Evolutionary conservation across 2,888 invertebrate genomes (phyloP).

Genomic region (Dysmachus trigonus): DNA sequence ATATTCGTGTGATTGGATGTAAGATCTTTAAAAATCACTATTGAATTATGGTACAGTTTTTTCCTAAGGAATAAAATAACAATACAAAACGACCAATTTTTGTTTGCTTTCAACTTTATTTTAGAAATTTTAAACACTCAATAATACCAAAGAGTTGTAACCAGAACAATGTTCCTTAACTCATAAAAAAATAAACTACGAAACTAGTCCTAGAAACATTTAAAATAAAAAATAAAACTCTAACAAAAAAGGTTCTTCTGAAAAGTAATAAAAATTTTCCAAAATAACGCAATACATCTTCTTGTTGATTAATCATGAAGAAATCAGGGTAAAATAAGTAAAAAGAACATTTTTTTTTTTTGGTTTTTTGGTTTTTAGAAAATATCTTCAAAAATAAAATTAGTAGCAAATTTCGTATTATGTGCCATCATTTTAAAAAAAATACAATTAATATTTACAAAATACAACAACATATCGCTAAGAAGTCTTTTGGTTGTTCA

Average conservation of each 20-base stretch:
- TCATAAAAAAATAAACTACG: background rate
- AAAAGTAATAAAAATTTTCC: conserved; percentile 3
- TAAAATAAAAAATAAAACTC: background rate
- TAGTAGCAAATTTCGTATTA: background rate
- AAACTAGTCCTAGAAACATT: background rate
- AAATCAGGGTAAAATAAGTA: background rate
- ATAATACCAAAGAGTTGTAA: conserved; percentile 5
- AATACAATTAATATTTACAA: conserved; percentile 33
- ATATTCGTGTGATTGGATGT: too few relatives aligned
- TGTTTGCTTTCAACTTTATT: conserved; percentile 18
- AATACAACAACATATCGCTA: conserved; percentile 25
- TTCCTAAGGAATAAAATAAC: background rate
- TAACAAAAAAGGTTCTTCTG: background rate
- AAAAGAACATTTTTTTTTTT: background rate
- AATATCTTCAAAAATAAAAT: background rate
- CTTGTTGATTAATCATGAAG: background rate
- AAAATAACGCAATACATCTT: background rate
- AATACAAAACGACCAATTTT: background rate
- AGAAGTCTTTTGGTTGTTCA: conserved; percentile 31
- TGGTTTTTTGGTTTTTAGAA: background rate
- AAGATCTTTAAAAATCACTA: too few relatives aligned
- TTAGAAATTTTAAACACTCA: conserved; percentile 30
- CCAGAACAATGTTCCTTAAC: conserved; percentile 9
- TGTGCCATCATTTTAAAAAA: background rate
- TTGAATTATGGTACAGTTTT: too few relatives aligned